These are phyloP conservation scores for Hylaeus volcanicus DNA, from an alignment of 1,140 invertebrate species.

Conservation along the genomic window DNA sequence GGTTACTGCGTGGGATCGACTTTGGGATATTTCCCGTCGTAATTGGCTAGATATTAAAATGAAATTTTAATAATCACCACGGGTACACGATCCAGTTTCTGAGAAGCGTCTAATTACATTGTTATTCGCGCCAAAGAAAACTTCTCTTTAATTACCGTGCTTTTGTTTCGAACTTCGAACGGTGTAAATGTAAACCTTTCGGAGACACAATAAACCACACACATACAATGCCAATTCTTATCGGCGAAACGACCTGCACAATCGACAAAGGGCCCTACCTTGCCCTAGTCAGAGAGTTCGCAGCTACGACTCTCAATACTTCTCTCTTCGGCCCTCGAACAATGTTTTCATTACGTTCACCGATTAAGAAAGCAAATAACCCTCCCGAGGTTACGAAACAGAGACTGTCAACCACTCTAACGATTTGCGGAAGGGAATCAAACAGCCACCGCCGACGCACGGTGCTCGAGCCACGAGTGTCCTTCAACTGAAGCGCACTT, in stretches of 20 bases:
- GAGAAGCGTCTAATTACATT: neutral
- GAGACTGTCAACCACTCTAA: no score
- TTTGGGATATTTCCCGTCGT: neutral
- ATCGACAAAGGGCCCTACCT: no score
- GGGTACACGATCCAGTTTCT: neutral
- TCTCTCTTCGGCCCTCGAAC: no score
- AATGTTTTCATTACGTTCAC: no score
- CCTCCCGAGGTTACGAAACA: no score
- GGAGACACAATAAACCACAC: no score
- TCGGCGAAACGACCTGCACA: no score
- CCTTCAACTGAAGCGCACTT: neutral
- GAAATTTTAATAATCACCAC: neutral
- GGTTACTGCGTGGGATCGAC: neutral
- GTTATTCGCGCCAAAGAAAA: neutral
- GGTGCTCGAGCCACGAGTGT: neutral
- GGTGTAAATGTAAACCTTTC: no score
- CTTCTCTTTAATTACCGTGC: neutral
- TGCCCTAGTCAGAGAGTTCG: no score
- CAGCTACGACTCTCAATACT: no score
- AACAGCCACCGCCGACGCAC: neutral
- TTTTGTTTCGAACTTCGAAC: neutral
- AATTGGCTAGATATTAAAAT: conserved; percentile 11
- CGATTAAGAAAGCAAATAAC: neutral
- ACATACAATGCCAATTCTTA: no score
- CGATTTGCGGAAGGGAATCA: neutral